These are phyloP conservation scores for Haliclona indistincta DNA, from an alignment of 37 sponge, comb jelly and placozoan genomes.

Conservation along the genomic window DNA sequence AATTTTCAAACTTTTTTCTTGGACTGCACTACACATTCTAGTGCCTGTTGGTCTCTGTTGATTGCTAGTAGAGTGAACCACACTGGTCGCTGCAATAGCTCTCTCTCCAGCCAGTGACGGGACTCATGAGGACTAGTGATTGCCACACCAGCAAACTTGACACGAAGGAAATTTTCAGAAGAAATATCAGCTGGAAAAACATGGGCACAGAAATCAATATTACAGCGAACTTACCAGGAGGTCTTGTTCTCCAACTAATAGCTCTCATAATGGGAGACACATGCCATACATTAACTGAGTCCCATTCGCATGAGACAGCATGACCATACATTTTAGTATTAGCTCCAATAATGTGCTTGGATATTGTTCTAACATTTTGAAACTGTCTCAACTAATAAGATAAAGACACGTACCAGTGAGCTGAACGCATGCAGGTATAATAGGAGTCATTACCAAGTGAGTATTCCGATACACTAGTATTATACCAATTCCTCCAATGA, in stretches of 20 bases:
- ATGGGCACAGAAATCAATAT: background rate
- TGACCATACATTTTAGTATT: conserved; percentile 17
- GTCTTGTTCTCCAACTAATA: conserved; percentile 7
- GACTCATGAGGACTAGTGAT: background rate
- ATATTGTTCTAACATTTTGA: conserved; percentile 6
- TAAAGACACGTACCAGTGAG: too few species aligned
- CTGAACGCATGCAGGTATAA: too few species aligned
- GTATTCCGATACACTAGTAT: conserved; percentile 9
- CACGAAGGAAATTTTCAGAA: conserved; percentile 13
- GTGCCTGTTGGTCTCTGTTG: background rate
- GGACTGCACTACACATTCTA: conserved; percentile 26
- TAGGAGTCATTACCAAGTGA: conserved; percentile 3
- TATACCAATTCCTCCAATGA: conserved; percentile 39
- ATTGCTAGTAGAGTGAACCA: conserved; percentile 25
- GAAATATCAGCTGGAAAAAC: background rate
- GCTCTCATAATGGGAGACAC: conserved; percentile 12
- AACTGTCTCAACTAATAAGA: conserved; percentile 5
- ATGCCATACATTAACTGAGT: conserved; percentile 56
- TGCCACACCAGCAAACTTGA: conserved; percentile 47
- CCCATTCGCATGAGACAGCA: conserved; percentile 4
- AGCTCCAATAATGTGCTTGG: background rate
- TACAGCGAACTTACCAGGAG: conserved; percentile 26
- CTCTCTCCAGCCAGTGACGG: conserved; percentile 15
- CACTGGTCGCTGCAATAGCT: conserved; percentile 9
- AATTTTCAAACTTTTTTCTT: conserved; percentile 9